Evolutionary conservation across 2,113 vertebrate species (phyloP).

Genomic region (Tupaia tana): DNA sequence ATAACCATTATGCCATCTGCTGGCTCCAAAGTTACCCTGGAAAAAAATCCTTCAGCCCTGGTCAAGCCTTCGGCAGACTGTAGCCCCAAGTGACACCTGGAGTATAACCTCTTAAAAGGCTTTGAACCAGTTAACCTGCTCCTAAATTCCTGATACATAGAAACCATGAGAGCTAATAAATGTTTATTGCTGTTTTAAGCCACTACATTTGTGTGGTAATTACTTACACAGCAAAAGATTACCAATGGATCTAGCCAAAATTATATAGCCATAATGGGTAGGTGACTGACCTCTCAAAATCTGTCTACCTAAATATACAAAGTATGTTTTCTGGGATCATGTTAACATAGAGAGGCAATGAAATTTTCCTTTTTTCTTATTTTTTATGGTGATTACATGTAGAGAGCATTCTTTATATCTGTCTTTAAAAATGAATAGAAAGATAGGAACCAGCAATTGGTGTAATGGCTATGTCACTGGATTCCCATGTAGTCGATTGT

Average conservation of each 20-base stretch:
- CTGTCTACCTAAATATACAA: background rate
- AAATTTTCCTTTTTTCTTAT: background rate
- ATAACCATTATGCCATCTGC: too few species aligned
- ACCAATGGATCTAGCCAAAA: background rate
- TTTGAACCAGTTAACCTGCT: background rate
- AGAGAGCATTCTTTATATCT: background rate
- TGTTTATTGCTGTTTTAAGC: background rate
- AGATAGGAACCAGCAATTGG: too few species aligned
- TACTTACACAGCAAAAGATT: background rate
- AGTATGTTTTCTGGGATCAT: background rate
- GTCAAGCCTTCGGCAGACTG: background rate
- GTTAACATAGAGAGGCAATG: background rate
- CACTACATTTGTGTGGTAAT: background rate
- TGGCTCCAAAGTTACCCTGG: background rate
- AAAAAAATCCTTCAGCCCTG: background rate
- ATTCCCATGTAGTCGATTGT: too few species aligned
- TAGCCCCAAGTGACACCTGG: background rate
- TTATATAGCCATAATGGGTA: background rate
- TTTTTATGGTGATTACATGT: background rate
- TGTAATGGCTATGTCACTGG: too few species aligned
- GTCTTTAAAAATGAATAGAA: constrained; percentile 21
- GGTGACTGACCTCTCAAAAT: background rate
- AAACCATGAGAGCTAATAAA: background rate
- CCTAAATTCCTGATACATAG: background rate
- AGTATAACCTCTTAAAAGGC: background rate